A percentile compares a stretch with the other conserved stretches of the same genome.
Evolutionary conservation across 2,113 vertebrate genomes (phyloP).

Genomic region (Perccottus glenii): DNA sequence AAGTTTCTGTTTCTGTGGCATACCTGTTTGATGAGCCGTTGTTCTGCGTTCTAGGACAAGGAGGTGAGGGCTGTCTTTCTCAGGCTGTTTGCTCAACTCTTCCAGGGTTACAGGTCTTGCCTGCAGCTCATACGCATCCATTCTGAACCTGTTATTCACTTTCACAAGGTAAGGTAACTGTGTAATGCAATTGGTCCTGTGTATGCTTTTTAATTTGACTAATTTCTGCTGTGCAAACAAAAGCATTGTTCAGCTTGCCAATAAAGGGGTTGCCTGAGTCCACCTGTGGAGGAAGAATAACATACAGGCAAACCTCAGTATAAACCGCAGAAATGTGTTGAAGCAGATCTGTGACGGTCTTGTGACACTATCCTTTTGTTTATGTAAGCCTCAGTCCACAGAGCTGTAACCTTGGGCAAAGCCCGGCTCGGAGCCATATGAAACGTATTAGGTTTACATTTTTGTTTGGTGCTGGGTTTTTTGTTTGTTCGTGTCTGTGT

Average conservation of each 20-base stretch:
- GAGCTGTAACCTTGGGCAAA: conserved; percentile 53
- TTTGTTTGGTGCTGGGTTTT: conserved; percentile 61
- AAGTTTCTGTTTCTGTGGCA: conserved; percentile 36
- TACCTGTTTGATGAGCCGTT: conserved; percentile 42
- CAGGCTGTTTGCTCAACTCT: conserved; percentile 96
- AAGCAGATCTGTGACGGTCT: conserved; percentile 29
- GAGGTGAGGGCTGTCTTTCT: conserved; percentile 96
- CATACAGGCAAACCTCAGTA: conserved; percentile 47
- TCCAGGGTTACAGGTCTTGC: conserved; percentile 98
- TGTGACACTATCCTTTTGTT: conserved; percentile 52
- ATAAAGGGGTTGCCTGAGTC: conserved; percentile 39
- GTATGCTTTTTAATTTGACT: conserved; percentile 27
- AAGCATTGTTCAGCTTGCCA: conserved; percentile 40
- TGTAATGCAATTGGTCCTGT: conserved; percentile 14
- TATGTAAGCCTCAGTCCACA: conserved; percentile 51
- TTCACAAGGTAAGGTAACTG: conserved; percentile 89
- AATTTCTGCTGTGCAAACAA: conserved; percentile 36
- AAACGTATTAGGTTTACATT: conserved; percentile 71
- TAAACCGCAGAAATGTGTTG: conserved; percentile 34
- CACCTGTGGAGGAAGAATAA: conserved; percentile 30
- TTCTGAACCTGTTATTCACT: conserved; percentile 96
- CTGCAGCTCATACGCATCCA: conserved; percentile 98
- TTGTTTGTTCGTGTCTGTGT: conserved; percentile 75
- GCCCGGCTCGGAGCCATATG: conserved; percentile 65
- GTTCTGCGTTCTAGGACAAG: conserved; percentile 87